phyloP scores from a whole-genome alignment of 1,140 invertebrate genomes.

The Cotesia vestalis region DNA sequence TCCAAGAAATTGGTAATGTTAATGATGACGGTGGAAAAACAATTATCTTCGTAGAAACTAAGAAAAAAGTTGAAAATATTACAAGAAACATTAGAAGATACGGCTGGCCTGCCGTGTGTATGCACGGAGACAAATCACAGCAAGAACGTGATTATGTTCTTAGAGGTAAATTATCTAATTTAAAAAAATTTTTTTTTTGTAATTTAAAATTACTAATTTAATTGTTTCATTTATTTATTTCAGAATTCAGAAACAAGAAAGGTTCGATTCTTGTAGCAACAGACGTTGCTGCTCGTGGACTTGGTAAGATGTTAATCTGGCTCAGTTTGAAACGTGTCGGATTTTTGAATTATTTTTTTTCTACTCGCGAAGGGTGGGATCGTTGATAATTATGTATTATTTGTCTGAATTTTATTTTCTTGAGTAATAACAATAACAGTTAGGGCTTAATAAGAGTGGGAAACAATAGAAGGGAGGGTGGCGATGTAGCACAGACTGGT shows the following conservation, averaged over 20 bases:
- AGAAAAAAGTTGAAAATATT: slow-evolving; percentile 94
- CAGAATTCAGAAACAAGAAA: slow-evolving; percentile 92
- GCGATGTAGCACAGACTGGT: slow-evolving; percentile 67
- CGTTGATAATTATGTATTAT: neutral
- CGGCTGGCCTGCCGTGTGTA: slow-evolving; percentile 91
- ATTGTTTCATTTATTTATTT: slow-evolving; percentile 26
- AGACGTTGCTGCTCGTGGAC: slow-evolving; percentile 96
- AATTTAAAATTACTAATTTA: slow-evolving; percentile 2
- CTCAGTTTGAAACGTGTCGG: neutral
- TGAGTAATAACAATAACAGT: slow-evolving; percentile 3
- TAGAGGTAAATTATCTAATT: slow-evolving; percentile 67
- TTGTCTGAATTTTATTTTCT: no score
- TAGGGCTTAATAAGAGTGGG: slow-evolving; percentile 30
- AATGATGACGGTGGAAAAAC: slow-evolving; percentile 90
- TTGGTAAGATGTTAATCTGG: slow-evolving; percentile 78
- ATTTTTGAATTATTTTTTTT: slow-evolving; percentile 9
- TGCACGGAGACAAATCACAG: slow-evolving; percentile 98
- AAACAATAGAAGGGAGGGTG: slow-evolving; percentile 50
- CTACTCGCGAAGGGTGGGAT: slow-evolving; percentile 2
- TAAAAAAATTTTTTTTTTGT: slow-evolving; percentile 3
- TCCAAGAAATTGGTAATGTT: slow-evolving; percentile 89
- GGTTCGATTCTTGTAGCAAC: slow-evolving; percentile 95
- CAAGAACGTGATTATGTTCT: slow-evolving; percentile 96
- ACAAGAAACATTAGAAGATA: slow-evolving; percentile 88
- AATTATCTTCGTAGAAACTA: slow-evolving; percentile 97